Evolutionary conservation across 2,888 invertebrate genomes (phyloP), one percentile per base, ranked within the genome.

Genomic region (Neoscelio sp.): DNA sequence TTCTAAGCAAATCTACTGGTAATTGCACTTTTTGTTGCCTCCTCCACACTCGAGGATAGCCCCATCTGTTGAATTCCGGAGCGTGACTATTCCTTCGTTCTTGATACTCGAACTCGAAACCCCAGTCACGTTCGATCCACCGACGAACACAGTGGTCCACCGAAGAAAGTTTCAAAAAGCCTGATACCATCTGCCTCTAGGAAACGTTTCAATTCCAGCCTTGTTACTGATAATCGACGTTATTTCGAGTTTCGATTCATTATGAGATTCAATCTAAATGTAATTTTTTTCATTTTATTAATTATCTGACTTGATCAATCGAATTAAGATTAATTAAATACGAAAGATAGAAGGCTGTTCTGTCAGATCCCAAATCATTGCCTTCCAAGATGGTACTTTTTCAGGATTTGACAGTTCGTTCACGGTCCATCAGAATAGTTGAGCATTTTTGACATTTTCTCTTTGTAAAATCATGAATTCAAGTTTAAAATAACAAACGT

Each of bases 201-300:
- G 35, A 42, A 30, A 23, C 64, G 40, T 60, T 74, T 28, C 23
- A 46, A 56, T 56, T 54, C 40, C 62, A 35, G 15, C 40, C 18
- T 18, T 58, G 58, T 26, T n/a, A 44, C 42, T 54, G 42, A 58
- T 67, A 17, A 48, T 58, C 46, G 58, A 30, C 42, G 44, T 67
- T 48, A 26, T 15, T 20, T 12, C 28, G 23, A 75, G 56, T 64
- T 48, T 5, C 42, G 26, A 13, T 71, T 73, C 54, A 56, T 65
- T 58, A 75, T 75, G 74, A 65, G 44, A 75, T 75, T 75, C 74
- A 40, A 60, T 6, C 60, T 67, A 20, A 74, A 42, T 50, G 74
- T 65, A 65, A 65, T 65, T 13, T 58, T 50, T n/a, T 33, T 8
- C 26, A 12, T 56, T 58, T 65, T 40, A 74, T 74, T 56, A 40